Conservation (phyloP, 2,888 invertebrate genomes). For the Auanema freiburgensis region DNA sequence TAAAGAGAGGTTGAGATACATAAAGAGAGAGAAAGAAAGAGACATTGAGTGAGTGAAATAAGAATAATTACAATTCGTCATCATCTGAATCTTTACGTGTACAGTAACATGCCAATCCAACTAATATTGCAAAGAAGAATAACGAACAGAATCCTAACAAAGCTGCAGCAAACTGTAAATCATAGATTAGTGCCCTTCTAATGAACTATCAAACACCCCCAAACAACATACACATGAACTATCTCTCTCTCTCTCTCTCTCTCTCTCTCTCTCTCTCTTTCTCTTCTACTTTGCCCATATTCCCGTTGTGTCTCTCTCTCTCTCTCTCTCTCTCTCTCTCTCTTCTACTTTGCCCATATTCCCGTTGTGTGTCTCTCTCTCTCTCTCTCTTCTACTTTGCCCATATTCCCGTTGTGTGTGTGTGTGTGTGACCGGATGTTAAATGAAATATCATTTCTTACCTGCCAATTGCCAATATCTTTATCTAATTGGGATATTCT, state of each 20-base stretch:
- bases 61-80: constrained; percentile 48
- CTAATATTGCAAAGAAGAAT: constrained; percentile 65
- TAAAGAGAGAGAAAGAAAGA: neutral
- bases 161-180: constrained; percentile 62
- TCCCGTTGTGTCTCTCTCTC: too few relatives aligned
- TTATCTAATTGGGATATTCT: constrained; percentile 59
- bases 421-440: too few relatives aligned
- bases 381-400: too few relatives aligned
- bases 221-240: neutral
- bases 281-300: too few relatives aligned
- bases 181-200: neutral
- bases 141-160: constrained; percentile 63
- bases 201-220: too few relatives aligned
- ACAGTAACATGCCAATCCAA: constrained; percentile 64
- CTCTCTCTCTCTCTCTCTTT: too few relatives aligned
- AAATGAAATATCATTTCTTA: constrained; percentile 16
- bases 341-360: too few relatives aligned
- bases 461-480: constrained; percentile 64
- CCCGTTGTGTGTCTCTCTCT: too few relatives aligned
- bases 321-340: too few relatives aligned
- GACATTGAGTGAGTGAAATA: neutral
- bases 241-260: too few relatives aligned
- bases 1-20: too few relatives aligned
- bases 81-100: constrained; percentile 63
- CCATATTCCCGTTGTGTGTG: too few relatives aligned